phyloP scores from a whole-genome alignment of 2,888 invertebrate species.

The Romanomermis culicivorax region DNA sequence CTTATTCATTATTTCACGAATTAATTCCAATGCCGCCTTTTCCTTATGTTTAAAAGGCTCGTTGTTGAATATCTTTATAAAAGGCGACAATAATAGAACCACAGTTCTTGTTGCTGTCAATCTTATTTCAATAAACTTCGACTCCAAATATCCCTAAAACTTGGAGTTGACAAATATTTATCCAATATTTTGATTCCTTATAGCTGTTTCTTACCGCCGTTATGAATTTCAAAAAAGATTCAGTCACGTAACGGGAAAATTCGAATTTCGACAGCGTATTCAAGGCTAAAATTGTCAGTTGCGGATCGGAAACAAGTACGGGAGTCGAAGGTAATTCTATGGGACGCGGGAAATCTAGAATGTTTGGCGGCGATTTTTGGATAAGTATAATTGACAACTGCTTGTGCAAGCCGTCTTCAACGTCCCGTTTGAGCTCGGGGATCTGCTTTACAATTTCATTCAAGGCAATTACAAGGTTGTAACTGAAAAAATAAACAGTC shows the following conservation, averaged over 20 bases:
- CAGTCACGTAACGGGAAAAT: conserved; percentile 32
- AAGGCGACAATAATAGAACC: no score
- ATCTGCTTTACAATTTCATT: conserved; percentile 69
- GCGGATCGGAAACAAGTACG: conserved; percentile 42
- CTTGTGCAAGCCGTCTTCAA: conserved; percentile 72
- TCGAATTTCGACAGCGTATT: conserved; percentile 68
- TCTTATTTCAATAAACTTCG: no score
- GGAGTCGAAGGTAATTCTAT: conserved; percentile 8
- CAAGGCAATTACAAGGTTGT: conserved; percentile 68
- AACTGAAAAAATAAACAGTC: conserved; percentile 31
- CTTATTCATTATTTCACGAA: no score
- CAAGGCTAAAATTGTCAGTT: conserved; percentile 67
- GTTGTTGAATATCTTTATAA: no score
- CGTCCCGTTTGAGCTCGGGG: conserved; percentile 61
- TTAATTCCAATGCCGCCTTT: no score
- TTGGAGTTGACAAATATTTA: no score
- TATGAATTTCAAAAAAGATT: conserved; percentile 23
- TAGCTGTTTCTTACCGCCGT: conserved; percentile 22
- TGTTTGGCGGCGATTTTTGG: conserved; percentile 43
- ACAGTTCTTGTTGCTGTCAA: no score
- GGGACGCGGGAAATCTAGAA: conserved; percentile 15
- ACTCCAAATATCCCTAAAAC: no score
- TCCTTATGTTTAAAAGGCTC: no score
- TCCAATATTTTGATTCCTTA: no score
- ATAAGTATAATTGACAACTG: conserved; percentile 74